Evolutionary conservation across 2,113 vertebrate species (phyloP), one percentile per base, ranked within the genome.

Genomic region (Mugil cephalus): DNA sequence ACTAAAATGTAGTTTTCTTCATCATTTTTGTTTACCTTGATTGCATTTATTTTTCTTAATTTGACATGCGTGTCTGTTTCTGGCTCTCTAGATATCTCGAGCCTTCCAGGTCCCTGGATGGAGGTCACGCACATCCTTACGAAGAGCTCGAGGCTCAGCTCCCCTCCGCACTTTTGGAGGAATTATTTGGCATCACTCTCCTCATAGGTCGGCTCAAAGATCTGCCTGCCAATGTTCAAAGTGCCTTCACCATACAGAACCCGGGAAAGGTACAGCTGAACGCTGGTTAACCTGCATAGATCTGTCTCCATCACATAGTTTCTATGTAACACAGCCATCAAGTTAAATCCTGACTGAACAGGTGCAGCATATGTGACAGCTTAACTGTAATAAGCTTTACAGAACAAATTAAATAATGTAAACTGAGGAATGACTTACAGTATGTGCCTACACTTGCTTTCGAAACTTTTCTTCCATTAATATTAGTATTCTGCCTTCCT

Each of bases 91-190:
- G 98, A 89, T 96, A 90, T 79, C 40, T 99, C 61, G 93, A 94
- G 48, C 89, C 92, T 13, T 85, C 89, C 1, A 70, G 77, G 56
- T 47, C 61, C 6, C 54, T 93, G 36, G 91, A 88, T 62, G 89
- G 83, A 43, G 82, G 61, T 38, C 46, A 68, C 12, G 43, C 84
- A 1, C 95, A 97, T 69, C 92, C 95, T 0, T 98, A 94, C 56
- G 94, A 96, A 72, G 82, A 93, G 34, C 73, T 95, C 80, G 96
- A 98, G 89, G 90, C 87, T 0, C 92, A 95, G 18, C 87, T 99
- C 13, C 96, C 97, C 0, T 97, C 97, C 0, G 0, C 86, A 42
- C 84, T 99, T 79, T 81, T 99, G 73, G 96, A 98, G 89, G 96
- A 99, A 77, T 92, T 98, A 72, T 93, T 95, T 76, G 92, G 95